phyloP scores from a whole-genome alignment of 2,113 vertebrate genomes.

The Pluvialis apricaria region DNA sequence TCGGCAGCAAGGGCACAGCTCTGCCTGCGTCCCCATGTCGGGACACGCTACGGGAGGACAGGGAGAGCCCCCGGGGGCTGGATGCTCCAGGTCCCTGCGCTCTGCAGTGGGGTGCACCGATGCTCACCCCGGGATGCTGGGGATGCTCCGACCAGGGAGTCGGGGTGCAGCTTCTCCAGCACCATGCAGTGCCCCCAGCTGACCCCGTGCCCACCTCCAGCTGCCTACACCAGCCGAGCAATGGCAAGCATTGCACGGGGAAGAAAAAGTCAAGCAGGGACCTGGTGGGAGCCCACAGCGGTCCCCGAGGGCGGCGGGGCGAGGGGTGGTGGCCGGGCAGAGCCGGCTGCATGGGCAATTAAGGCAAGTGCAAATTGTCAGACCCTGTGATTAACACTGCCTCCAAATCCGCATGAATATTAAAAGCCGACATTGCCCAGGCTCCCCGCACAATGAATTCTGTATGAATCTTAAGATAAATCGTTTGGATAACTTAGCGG shows the following conservation, averaged over 20 bases:
- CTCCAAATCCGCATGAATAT: slow-evolving; percentile 82
- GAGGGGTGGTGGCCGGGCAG: background rate
- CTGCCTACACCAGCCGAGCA: rapidly evolving
- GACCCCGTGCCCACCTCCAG: background rate
- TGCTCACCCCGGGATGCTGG: background rate
- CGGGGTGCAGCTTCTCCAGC: background rate
- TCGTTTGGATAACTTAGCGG: slow-evolving; percentile 77
- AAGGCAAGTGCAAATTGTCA: slow-evolving; percentile 72
- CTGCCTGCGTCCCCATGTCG: rapidly evolving
- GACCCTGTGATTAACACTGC: slow-evolving; percentile 71
- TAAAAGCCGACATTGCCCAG: slow-evolving; percentile 78
- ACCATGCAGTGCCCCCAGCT: background rate
- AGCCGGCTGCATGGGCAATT: slow-evolving; percentile 56
- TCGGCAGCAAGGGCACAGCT: background rate
- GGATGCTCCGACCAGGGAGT: rapidly evolving
- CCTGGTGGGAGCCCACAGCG: background rate
- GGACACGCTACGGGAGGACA: rapidly evolving
- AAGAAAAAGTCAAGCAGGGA: background rate
- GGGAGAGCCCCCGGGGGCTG: background rate
- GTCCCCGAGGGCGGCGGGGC: background rate
- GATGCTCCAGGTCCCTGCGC: background rate
- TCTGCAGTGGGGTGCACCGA: background rate
- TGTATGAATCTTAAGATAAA: slow-evolving; percentile 82
- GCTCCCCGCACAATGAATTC: slow-evolving; percentile 78
- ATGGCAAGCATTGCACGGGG: rapidly evolving